phyloP scores from a whole-genome alignment of 1,140 invertebrate species.

The Pogonomyrmex californicus region DNA sequence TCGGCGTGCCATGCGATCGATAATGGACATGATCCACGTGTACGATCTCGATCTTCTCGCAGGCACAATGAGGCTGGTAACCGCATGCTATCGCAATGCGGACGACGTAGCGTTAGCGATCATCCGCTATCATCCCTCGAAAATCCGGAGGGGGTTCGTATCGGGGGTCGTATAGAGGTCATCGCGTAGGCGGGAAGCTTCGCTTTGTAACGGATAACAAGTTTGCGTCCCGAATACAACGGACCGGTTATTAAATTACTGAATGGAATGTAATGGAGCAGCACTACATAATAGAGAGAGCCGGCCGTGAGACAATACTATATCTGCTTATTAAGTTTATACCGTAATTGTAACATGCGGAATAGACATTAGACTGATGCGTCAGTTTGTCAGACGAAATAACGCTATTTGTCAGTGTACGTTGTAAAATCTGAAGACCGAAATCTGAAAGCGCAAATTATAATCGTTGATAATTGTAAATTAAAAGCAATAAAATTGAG shows the following conservation, averaged over 20 bases:
- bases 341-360: not conserved
- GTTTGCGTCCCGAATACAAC: slow-evolving; percentile 41
- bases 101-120: slow-evolving; percentile 49
- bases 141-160: slow-evolving; percentile 56
- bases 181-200: slow-evolving; percentile 36
- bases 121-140: slow-evolving; percentile 68
- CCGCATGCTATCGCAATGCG: slow-evolving; percentile 52
- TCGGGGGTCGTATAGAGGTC: slow-evolving; percentile 41
- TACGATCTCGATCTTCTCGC: slow-evolving; percentile 61
- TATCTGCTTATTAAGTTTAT: slow-evolving; percentile 39
- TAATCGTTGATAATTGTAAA: not conserved
- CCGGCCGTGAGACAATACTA: slow-evolving; percentile 9
- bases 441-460: not conserved
- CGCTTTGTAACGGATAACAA: slow-evolving; percentile 56
- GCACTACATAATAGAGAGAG: slow-evolving; percentile 15
- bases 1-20: slow-evolving; percentile 49
- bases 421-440: not conserved
- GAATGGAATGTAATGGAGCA: slow-evolving; percentile 49
- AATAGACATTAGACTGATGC: not conserved
- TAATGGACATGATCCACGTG: slow-evolving; percentile 58
- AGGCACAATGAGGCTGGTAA: not conserved
- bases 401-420: slow-evolving; percentile 8
- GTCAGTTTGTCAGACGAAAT: not conserved
- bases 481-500: not conserved
- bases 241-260: slow-evolving; percentile 37